phyloP scores from a whole-genome alignment of 2,797 vertebrate genomes.

The Hapalemur alaotrensis region DNA sequence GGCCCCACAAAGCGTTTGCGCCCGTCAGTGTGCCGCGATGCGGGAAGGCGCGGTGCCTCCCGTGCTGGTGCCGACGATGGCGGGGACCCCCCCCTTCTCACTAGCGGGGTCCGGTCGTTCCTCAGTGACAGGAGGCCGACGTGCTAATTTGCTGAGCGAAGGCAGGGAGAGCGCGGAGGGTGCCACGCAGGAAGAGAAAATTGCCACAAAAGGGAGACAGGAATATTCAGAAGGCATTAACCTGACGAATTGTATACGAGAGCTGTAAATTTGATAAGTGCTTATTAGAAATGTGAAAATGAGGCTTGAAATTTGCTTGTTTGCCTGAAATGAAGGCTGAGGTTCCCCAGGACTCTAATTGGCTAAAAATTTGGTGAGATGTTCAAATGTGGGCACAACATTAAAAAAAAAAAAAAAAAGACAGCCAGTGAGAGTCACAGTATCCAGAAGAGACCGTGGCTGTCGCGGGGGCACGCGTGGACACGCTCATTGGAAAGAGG shows the following conservation, averaged over 20 bases:
- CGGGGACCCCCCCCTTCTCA: background rate
- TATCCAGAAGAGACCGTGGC: accelerated
- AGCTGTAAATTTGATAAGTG: background rate
- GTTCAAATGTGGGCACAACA: background rate
- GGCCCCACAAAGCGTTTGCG: background rate
- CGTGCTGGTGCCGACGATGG: accelerated
- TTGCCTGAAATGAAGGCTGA: conserved; percentile 37
- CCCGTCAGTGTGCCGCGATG: accelerated
- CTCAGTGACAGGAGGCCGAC: background rate
- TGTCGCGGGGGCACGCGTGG: accelerated
- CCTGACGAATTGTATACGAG: background rate
- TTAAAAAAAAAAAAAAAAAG: background rate
- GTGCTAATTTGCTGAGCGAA: background rate
- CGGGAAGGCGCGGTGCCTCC: accelerated
- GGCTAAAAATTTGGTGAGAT: background rate
- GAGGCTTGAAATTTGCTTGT: conserved; percentile 9
- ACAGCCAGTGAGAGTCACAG: background rate
- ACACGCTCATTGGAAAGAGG: background rate
- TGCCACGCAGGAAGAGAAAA: background rate
- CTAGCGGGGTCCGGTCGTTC: background rate
- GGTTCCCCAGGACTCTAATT: background rate
- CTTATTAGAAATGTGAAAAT: conserved; percentile 46
- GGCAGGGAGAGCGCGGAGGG: background rate
- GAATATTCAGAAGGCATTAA: background rate
- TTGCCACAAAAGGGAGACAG: background rate